Percentiles rank a stretch among this genome's conserved stretches.
Evolutionary conservation across 2,888 invertebrate species (phyloP).

Genomic region (Amblyteles armatorius): DNA sequence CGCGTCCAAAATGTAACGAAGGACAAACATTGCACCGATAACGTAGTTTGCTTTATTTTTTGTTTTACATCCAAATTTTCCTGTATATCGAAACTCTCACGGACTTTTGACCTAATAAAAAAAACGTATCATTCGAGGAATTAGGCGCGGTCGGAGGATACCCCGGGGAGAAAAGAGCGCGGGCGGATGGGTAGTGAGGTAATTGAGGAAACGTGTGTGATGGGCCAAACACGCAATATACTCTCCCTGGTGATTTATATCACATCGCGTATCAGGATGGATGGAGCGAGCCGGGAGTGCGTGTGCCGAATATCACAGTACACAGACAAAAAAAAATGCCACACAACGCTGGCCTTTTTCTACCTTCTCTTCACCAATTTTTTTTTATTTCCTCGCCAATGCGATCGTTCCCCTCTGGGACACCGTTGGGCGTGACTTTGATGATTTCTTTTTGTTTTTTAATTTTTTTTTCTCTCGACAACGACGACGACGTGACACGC

Average conservation of each 20-base stretch:
- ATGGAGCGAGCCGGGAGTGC: background rate
- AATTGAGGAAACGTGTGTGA: constrained; percentile 18
- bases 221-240: constrained; percentile 45
- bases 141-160: constrained; percentile 58
- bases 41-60: background rate
- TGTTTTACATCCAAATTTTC: background rate
- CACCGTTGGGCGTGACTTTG: constrained; percentile 22
- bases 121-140: constrained; percentile 51
- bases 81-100: background rate
- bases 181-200: constrained; percentile 19
- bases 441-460: constrained; percentile 23
- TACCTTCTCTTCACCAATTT: background rate
- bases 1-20: no score
- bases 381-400: background rate
- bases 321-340: constrained; percentile 9
- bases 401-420: background rate
- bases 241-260: constrained; percentile 38
- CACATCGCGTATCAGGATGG: constrained; percentile 4
- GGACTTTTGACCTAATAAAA: constrained; percentile 49
- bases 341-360: background rate
- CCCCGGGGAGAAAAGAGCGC: constrained; percentile 39
- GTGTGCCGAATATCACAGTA: constrained; percentile 6
- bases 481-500: constrained; percentile 30
- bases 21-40: background rate
- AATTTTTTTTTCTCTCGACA: background rate